Conservation (phyloP, 1,140 invertebrate species). For the Drosophila mayri region DNA sequence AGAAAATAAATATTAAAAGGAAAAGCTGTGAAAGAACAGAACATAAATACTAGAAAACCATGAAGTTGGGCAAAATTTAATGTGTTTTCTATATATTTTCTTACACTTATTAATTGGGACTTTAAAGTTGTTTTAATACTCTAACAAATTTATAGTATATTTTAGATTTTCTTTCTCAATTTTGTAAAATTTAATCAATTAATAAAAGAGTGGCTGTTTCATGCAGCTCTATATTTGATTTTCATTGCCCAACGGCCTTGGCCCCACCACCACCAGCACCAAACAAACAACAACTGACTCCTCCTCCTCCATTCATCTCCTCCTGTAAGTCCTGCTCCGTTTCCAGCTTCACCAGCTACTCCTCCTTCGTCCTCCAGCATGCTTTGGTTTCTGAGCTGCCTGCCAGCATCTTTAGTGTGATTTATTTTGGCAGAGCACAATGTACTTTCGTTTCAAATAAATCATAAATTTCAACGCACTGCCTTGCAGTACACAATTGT, state of each 20-base stretch:
- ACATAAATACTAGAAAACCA: too few species aligned
- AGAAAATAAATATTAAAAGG: too few species aligned
- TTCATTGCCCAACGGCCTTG: conserved; percentile 34
- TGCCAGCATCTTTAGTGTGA: conserved; percentile 73
- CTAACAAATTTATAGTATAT: neutral
- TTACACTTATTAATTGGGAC: too few species aligned
- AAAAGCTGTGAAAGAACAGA: neutral
- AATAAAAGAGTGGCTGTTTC: neutral
- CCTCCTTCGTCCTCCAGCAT: neutral
- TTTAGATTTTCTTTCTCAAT: neutral
- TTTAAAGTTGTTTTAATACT: too few species aligned
- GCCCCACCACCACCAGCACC: conserved; percentile 12
- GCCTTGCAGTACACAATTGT: conserved; percentile 53
- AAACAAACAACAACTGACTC: conserved; percentile 21
- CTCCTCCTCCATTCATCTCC: neutral
- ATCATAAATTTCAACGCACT: conserved; percentile 81
- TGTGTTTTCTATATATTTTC: too few species aligned
- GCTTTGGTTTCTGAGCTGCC: conserved; percentile 37
- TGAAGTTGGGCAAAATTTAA: too few species aligned
- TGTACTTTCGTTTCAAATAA: conserved; percentile 83
- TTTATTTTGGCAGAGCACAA: conserved; percentile 78
- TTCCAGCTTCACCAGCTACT: neutral
- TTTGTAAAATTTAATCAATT: neutral
- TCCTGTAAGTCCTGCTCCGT: conserved; percentile 1
- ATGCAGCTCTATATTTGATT: conserved; percentile 32